These are phyloP conservation scores for Hydractinia echinata DNA, from an alignment of 30 jellyfish, hydroid and myxozoan species.

Conservation along the genomic window DNA sequence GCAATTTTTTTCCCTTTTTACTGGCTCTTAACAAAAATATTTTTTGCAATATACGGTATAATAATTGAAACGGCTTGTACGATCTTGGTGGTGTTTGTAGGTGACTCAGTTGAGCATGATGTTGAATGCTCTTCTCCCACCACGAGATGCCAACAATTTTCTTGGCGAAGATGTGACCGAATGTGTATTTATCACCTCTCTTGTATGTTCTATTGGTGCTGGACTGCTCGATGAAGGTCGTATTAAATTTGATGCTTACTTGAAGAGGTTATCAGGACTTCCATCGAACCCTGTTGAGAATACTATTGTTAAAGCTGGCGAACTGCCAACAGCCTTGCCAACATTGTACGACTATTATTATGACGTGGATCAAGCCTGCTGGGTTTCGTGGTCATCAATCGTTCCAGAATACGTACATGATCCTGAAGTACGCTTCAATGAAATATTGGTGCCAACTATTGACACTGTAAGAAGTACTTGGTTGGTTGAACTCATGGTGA, in stretches of 20 bases:
- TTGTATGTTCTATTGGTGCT: constrained; percentile 97
- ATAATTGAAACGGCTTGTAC: no score
- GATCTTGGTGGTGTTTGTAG: constrained; percentile 23
- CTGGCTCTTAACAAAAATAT: no score
- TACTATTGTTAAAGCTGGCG: constrained; percentile 64
- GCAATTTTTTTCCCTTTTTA: no score
- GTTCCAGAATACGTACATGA: constrained; percentile 86
- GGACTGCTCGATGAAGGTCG: constrained; percentile 88
- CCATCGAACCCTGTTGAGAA: constrained; percentile 63
- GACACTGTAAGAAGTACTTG: constrained; percentile 95
- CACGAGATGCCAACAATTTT: constrained; percentile 65
- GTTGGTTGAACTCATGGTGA: constrained; percentile 87
- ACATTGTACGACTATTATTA: constrained; percentile 77
- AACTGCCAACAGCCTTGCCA: constrained; percentile 76
- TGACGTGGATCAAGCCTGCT: constrained; percentile 52
- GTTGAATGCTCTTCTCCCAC: constrained; percentile 91
- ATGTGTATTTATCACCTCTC: constrained; percentile 83
- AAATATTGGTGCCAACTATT: constrained; percentile 93
- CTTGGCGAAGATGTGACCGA: constrained; percentile 76
- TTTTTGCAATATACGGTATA: no score
- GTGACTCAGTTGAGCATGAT: constrained; percentile 81
- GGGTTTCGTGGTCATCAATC: constrained; percentile 92
- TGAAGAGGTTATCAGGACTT: constrained; percentile 72
- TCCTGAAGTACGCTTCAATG: constrained; percentile 80
- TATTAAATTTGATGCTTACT: constrained; percentile 61